Evolutionary conservation across 2,888 invertebrate species (phyloP), one percentile per base, ranked within the genome.

Genomic region (Liopterus haemorrhoidalis): DNA sequence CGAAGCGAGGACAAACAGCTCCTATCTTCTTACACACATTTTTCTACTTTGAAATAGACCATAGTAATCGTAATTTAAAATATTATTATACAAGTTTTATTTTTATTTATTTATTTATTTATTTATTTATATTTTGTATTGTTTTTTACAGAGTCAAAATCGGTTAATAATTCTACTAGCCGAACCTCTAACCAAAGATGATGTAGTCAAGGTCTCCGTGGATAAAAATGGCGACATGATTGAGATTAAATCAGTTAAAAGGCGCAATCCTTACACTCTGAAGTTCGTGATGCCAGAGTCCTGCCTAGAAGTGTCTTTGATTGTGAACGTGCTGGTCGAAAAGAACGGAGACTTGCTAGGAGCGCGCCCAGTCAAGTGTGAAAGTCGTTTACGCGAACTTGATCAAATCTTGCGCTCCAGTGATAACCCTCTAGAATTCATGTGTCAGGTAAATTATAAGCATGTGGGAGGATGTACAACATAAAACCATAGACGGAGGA

Each of bases 361-460:
- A 0, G 76, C 82, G 30, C 71, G 87, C n/a, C 87, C 87, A 57
- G 81, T 91, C 54, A 91, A 91, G 65, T 91, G 90, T 67, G 90
- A 90, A 68, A 89, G 88, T 59, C 75, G 85, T 42, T 71, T 90
- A 40, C 72, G 87, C 21, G 90, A 91, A 61, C 69, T 91, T 41
- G 89, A 88, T 62, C 87, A 88, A 58, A 72, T 91, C 56, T 70
- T 91, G 41, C 71, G 86, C 24, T 79, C 82, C 4, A 79, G 82
- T 43, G 85, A 86, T 56, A 85, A 85, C 59, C 90, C 90, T 0
- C 70, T 90, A 39, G 87, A 89, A 64, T 89, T 90, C 59, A 86
- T 91, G 84, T 89, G 90, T 58, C 88, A 89, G 77, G 85, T 84
- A 69, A 58, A 48, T 48, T n/a, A n/a, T 46, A n/a, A n/a, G n/a